phyloP scores from a whole-genome alignment of 2,113 vertebrate species.

The Cheilinus undulatus region DNA sequence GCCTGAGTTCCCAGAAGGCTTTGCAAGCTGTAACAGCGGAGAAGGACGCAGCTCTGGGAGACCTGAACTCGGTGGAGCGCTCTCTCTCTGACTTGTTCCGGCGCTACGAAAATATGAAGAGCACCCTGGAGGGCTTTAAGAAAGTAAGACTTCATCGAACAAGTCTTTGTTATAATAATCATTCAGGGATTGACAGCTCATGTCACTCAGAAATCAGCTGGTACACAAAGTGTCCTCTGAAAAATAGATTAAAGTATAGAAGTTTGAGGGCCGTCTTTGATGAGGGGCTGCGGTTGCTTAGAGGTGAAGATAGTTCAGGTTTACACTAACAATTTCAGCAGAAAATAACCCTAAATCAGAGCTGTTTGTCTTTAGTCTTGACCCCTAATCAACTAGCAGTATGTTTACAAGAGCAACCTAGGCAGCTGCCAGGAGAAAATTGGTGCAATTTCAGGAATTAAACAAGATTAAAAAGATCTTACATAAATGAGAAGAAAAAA shows the following conservation, averaged over 20 bases:
- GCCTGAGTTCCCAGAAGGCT: conserved; percentile 89
- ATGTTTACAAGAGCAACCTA: conserved; percentile 16
- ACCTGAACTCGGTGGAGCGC: conserved; percentile 96
- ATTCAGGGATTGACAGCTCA: neutral
- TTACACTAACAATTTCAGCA: conserved; percentile 3
- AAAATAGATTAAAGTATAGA: conserved; percentile 35
- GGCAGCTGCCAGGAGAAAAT: neutral
- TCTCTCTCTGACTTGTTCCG: conserved; percentile 96
- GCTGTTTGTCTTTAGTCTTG: neutral
- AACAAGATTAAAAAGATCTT: neutral
- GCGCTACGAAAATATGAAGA: conserved; percentile 96
- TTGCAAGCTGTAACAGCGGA: conserved; percentile 90
- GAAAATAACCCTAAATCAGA: neutral
- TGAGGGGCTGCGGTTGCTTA: conserved; percentile 14
- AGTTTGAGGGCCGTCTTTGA: conserved; percentile 14
- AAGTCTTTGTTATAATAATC: neutral
- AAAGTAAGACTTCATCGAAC: conserved; percentile 82
- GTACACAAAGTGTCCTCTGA: conserved; percentile 1
- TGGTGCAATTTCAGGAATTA: conserved; percentile 2
- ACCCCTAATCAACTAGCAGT: neutral
- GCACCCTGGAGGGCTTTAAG: conserved; percentile 94
- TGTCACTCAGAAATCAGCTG: conserved; percentile 1
- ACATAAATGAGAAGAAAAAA: neutral
- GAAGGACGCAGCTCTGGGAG: conserved; percentile 92
- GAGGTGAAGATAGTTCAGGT: neutral